phyloP scores from a whole-genome alignment of 2,113 vertebrate species.

The Pteropus alecto region DNA sequence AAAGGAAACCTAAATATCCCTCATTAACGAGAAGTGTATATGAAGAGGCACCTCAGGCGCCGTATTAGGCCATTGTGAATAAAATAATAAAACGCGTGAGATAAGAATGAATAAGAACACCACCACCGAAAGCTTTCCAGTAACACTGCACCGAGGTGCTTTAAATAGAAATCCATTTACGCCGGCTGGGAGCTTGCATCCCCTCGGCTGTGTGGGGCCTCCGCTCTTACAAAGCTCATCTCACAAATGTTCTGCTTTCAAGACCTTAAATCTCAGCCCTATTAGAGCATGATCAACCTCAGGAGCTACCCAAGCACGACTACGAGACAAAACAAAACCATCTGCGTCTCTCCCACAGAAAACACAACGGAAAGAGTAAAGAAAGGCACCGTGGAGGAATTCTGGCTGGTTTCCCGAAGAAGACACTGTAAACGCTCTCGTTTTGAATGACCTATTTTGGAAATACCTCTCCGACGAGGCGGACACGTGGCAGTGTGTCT shows the following conservation, averaged over 20 bases:
- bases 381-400: background rate
- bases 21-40: background rate
- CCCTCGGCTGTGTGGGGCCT: constrained; percentile 23
- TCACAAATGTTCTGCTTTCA: background rate
- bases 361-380: background rate
- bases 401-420: background rate
- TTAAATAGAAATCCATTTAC: constrained; percentile 42
- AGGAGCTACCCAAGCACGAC: background rate
- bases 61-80: background rate
- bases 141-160: background rate
- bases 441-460: background rate
- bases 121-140: background rate
- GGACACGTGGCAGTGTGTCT: background rate
- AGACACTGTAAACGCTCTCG: background rate
- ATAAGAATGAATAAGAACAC: constrained; percentile 43
- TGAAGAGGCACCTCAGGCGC: background rate
- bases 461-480: background rate
- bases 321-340: background rate
- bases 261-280: background rate
- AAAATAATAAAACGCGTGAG: background rate
- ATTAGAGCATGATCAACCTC: background rate
- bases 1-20: background rate
- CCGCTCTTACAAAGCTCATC: background rate
- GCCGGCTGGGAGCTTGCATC: background rate
- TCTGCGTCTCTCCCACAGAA: background rate